Percentiles rank a stretch among this genome's conserved stretches.
phyloP scores from a whole-genome alignment of 2,888 invertebrate species.

The Myopa testacea region DNA sequence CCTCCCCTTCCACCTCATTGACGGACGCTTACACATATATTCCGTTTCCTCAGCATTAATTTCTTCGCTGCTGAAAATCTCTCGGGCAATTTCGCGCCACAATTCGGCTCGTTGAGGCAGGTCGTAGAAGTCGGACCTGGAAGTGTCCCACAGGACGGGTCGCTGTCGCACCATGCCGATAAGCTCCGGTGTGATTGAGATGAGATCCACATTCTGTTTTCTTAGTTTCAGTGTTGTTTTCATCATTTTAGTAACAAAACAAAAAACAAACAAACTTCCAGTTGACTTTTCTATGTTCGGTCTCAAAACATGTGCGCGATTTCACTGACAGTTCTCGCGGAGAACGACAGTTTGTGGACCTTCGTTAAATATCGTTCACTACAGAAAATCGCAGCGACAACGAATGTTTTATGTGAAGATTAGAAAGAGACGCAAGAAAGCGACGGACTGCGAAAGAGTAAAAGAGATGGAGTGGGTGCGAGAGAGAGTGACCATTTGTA shows the following conservation, averaged over 20 bases:
- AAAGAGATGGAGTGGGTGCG: too few species aligned
- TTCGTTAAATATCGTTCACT: constrained; percentile 11
- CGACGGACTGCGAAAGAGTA: not conserved
- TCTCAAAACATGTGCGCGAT: not conserved
- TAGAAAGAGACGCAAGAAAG: not conserved
- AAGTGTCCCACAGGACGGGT: constrained; percentile 1
- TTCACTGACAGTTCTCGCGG: not conserved
- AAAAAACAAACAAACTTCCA: not conserved
- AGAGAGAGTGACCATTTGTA: not conserved
- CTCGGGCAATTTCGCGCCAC: not conserved
- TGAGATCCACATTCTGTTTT: not conserved
- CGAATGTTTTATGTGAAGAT: too few species aligned
- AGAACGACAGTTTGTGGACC: not conserved
- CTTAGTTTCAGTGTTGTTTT: not conserved
- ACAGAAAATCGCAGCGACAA: not conserved
- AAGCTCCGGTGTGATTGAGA: not conserved
- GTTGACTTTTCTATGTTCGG: not conserved
- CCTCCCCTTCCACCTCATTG: not conserved
- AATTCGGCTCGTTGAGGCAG: not conserved
- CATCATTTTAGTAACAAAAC: not conserved
- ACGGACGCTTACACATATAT: not conserved
- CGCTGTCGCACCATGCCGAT: not conserved
- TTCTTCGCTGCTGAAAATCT: not conserved
- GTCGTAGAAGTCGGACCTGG: not conserved
- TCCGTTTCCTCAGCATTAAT: not conserved